These are phyloP conservation scores for Octodon degus DNA, from an alignment of 2,113 vertebrate species.

Conservation along the genomic window DNA sequence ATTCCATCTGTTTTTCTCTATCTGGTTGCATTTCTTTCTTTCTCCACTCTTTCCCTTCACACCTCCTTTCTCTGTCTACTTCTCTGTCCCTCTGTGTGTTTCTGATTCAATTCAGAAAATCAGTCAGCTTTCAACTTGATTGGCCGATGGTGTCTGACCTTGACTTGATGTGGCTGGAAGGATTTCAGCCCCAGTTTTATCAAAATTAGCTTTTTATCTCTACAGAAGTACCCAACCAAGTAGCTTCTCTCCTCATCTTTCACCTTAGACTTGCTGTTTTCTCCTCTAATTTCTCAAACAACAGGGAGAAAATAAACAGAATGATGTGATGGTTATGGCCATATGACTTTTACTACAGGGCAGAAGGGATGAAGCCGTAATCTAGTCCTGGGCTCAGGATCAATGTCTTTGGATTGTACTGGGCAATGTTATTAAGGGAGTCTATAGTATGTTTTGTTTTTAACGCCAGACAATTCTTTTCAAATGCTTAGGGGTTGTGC, in stretches of 20 bases:
- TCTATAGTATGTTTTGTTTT: slow-evolving; percentile 72
- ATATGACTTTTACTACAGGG: slow-evolving; percentile 71
- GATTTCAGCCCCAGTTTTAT: slow-evolving; percentile 88
- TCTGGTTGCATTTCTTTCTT: neutral
- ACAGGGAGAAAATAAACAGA: slow-evolving; percentile 79
- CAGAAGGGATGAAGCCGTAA: slow-evolving; percentile 72
- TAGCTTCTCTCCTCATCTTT: slow-evolving; percentile 83
- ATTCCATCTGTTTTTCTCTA: slow-evolving; percentile 54
- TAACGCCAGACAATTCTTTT: slow-evolving; percentile 68
- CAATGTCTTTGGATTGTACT: slow-evolving; percentile 57
- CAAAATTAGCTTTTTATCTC: slow-evolving; percentile 88
- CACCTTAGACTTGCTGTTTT: slow-evolving; percentile 82
- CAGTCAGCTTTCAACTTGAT: slow-evolving; percentile 82
- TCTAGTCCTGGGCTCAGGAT: slow-evolving; percentile 66
- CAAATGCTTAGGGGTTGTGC: slow-evolving; percentile 69
- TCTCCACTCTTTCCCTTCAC: neutral
- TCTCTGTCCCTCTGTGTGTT: neutral
- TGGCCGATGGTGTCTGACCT: slow-evolving; percentile 84
- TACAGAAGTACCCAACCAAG: slow-evolving; percentile 83
- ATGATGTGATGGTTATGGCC: slow-evolving; percentile 65
- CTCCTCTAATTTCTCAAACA: slow-evolving; percentile 83
- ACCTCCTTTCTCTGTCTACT: slow-evolving; percentile 38
- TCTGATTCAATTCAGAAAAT: slow-evolving; percentile 79
- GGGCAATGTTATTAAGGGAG: slow-evolving; percentile 70
- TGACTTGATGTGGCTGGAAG: slow-evolving; percentile 84